Evolutionary conservation across 1,140 invertebrate species (phyloP), one percentile per base, ranked within the genome.

Genomic region (Dendroctonus valens): DNA sequence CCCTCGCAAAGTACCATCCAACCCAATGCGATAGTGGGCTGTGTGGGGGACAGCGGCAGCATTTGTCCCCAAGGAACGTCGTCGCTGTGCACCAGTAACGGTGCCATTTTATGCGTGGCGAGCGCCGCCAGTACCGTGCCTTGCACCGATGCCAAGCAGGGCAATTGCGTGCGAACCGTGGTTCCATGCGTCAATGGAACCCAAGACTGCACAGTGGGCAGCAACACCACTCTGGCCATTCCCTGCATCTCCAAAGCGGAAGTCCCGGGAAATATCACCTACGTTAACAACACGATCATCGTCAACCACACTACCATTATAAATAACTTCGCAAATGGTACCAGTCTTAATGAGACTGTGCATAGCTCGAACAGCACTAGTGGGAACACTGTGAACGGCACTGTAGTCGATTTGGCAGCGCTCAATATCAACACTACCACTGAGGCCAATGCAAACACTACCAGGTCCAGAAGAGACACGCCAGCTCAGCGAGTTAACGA

Each of bases 21-120:
- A 49, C 64, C 67, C 14, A 73, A 70, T 41, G 62, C 70, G 0
- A 65, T 74, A 15, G 65, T 70, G 4, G 66, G 51, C 57, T 73
- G 72, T 51, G 41, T 67, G 7, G 71, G 71, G 1, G 69, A 73
- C 37, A 73, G 67, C 46, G 67, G 68, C 37, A 26, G 53, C 26
- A 71, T 74, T 14, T 74, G 73, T 53, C 70, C 71, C 26, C 15
- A 71, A 5, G 69, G 70, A 26, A 74, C 71, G 7, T 65, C 61
- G 6, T 68, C 73, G 2, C 52, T 74, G 15, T 74, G 73, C 59
- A 72, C 71, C n/a, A 66, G 38, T 40, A 71, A 72, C 15, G 71
- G 71, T n/a, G 69, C 71, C 11, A 71, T 74, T 8, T 70, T 74
- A 67, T 74, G 73, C 51, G 73, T 74, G 5, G 71, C 71, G 7